A percentile compares a stretch with the other conserved stretches of the same genome.
phyloP scores from a whole-genome alignment of 2,113 vertebrate genomes.

The Octodon degus region DNA sequence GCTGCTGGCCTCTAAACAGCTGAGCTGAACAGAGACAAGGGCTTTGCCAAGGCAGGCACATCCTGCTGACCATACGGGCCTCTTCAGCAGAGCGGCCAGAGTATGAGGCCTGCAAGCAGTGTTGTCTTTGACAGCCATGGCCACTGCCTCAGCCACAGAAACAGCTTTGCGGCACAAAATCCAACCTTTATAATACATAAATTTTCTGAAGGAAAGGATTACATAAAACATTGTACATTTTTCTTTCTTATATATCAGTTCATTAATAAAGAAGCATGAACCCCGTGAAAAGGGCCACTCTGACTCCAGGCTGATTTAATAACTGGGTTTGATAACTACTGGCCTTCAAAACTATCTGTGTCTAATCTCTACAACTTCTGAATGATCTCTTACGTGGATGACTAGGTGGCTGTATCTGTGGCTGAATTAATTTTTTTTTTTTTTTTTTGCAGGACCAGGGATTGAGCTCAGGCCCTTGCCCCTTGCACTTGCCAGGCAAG shows the following conservation, averaged over 20 bases:
- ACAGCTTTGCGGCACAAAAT: too few relatives aligned
- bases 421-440: too few relatives aligned
- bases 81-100: not conserved
- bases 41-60: not conserved
- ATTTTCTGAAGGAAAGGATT: not conserved
- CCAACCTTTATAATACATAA: not conserved
- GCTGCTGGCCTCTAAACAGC: not conserved
- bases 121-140: not conserved
- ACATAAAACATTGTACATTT: not conserved
- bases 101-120: fast-evolving
- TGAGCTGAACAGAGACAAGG: not conserved
- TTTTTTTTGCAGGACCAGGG: too few relatives aligned
- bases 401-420: not conserved
- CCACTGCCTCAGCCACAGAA: not conserved
- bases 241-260: not conserved
- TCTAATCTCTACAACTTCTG: not conserved
- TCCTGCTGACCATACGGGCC: not conserved
- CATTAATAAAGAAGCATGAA: not conserved
- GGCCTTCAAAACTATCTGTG: not conserved
- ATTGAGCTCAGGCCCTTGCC: too few relatives aligned
- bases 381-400: not conserved
- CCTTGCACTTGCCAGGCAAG: too few relatives aligned
- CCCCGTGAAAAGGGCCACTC: not conserved
- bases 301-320: not conserved
- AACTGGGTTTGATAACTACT: not conserved